phyloP scores from a whole-genome alignment of 2,113 vertebrate species.

The Typhlomys cinereus region DNA sequence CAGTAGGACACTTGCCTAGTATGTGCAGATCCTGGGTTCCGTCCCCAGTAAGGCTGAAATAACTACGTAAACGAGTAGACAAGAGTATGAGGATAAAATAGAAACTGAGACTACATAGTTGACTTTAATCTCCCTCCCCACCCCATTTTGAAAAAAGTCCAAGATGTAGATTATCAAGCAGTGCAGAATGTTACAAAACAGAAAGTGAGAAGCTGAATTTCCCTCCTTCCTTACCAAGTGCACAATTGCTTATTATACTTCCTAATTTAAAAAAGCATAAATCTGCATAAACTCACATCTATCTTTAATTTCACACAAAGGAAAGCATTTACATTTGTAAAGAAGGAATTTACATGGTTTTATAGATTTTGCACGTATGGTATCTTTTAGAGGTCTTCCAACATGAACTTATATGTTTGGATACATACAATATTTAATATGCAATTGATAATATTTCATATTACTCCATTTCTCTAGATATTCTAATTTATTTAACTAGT shows the following conservation, averaged over 20 bases:
- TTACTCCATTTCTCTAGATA: slow-evolving; percentile 9
- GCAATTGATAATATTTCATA: slow-evolving; percentile 2
- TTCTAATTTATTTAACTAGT: neutral
- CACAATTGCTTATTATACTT: slow-evolving; percentile 69
- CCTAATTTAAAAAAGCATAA: slow-evolving; percentile 73
- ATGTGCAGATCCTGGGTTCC: neutral
- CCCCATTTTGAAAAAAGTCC: neutral
- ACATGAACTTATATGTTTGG: neutral
- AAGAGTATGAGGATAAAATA: slow-evolving; percentile 7
- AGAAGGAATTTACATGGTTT: slow-evolving; percentile 57
- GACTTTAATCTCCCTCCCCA: neutral
- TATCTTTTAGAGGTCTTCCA: slow-evolving; percentile 24
- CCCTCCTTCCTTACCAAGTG: slow-evolving; percentile 7
- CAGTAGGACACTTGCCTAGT: neutral
- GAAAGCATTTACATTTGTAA: neutral
- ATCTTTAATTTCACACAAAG: slow-evolving; percentile 70
- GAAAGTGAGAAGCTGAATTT: slow-evolving; percentile 23
- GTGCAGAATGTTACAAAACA: slow-evolving; percentile 3
- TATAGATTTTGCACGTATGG: slow-evolving; percentile 19
- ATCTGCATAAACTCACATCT: slow-evolving; percentile 64
- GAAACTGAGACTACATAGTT: neutral
- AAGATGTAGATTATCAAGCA: neutral
- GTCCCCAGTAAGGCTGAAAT: neutral
- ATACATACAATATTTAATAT: slow-evolving; percentile 1
- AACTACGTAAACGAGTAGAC: neutral